Evolutionary conservation across 2,113 vertebrate genomes (phyloP), one percentile per base, ranked within the genome.

Genomic region (Anseranas semipalmata): DNA sequence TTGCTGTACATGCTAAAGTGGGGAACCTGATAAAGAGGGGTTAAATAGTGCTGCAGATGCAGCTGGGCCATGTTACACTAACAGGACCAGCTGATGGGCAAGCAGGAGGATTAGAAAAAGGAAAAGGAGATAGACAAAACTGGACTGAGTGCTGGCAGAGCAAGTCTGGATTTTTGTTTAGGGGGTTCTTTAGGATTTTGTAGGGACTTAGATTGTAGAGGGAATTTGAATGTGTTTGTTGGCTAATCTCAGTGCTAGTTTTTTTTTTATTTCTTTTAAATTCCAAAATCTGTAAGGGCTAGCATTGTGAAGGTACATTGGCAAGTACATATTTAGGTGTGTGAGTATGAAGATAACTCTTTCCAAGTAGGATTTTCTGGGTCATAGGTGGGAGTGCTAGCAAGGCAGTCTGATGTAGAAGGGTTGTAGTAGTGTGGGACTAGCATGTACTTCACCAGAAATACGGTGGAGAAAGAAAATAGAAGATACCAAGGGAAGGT

Each of bases 51-150:
- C 30, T 8, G 7, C 52, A 89, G 77, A 89, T 91, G 81, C 96
- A 97, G 93, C 91, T 97, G 95, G 87, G 33, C 71, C 55, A 45
- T 93, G 91, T 97, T 93, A 96, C 22, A 18, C 62, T 91, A 94
- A 94, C 94, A 88, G 45, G 41, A 93, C 82, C 78, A 74, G 87
- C 63, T 96, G 86, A 96, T 91, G 95, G 91, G 87, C 95, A 96
- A 94, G 87, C 90, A 96, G 76, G 70, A 68, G 95, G 90, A 96
- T 96, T 94, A 95, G 93, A 55, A 85, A 93, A 90, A 85, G 87
- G 77, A 78, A 74, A 91, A 50, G 71, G 92, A 94, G 95, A 96
- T 37, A 90, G n/a, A 94, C 82, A 87, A 85, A 94, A 56, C 30
- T 82, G 18, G 17, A 35, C 8, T 91, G 89, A 93, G 32, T 48